Base-by-base conservation (phyloP, 1,140 invertebrate species). In the Chrysomallon squamiferum region DNA sequence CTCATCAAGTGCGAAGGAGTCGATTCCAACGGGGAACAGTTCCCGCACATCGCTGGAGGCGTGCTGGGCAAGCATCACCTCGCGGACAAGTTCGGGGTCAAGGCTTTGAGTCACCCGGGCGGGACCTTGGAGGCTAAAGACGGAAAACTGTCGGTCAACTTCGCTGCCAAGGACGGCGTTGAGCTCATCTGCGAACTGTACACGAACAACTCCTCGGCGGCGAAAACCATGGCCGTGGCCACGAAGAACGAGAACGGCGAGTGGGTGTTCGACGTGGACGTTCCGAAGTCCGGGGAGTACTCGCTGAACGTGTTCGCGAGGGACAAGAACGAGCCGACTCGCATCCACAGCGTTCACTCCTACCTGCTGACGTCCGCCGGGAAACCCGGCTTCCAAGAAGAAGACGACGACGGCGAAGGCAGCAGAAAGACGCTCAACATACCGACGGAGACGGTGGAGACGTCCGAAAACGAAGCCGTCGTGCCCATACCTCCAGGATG, bases 281-380 rank as follows among this genome's bases (percentile, higher is more conserved):
- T 84, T 65, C 76, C 78, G 4, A 68, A 75, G 4, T 60, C 66
- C 7, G 82, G 80, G 1, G 80, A 84, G 66, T 84, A 81, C 64
- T 78, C 79, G 1, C 57, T 81, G n/a, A 84, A 82, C 65, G 72
- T 84, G 41, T 84, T 79, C 64, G 76, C 74, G 15, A 69, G 72
- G 49, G 56, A 74, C 30, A 78, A 82, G 62, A 69, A 45, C 6
- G 61, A 79, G 43, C 60, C 57, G 1, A 65, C 41, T 18, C 67
- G 79, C 45, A 75, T 83, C 32, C 72, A 79, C 64, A 80, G 78
- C 54, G 76, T 82, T 13, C 76, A 83, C 63, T 71, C 74, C 3
- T 83, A 83, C 68, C 72, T 81, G 22, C 65, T 83, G 29, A 62
- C 75, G 47, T 81, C 79, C 15, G 71, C 70, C n/a, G 80, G 78